Base-by-base conservation (phyloP, 2,888 invertebrate species). In the Phymatocera aterrima region DNA sequence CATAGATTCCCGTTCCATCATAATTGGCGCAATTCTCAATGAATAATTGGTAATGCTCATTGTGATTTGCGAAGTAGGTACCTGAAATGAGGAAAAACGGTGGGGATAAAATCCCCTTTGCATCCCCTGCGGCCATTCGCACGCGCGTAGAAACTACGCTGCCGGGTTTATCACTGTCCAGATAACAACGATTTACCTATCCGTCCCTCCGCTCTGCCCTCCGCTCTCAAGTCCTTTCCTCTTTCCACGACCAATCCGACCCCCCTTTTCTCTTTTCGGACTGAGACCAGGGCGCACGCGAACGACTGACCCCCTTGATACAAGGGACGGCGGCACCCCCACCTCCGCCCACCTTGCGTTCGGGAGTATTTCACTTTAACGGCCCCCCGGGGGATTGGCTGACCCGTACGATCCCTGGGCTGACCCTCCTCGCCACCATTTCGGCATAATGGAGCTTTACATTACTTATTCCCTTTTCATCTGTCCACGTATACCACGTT, bases 161-260 rank as follows among this genome's bases (percentile, higher is more conserved):
- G 21, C 12, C 43, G 48, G 89, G 89, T 90, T 90, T 90, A 90
- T 90, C 90, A 90, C 90, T 90, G 90, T 90, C 90, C 87, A 89
- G 90, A 90, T 90, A 90, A 90, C 90, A 88, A 90, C 90, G 90
- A 90, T 90, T 90, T 90, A 90, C 90, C 90, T 90, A 90, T 57
- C 77, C 80, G 80, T 81, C 79, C 54, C 72, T 51, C 34, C 31
- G 10, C 1, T 57, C 57, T 28, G 12, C 15, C n/a, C 6, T 64
- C 34, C 10, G 3, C 57, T 28, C 57, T 8, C 64, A 8, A 28
- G 18, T n/a, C n/a, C n/a, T n/a, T n/a, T n/a, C n/a, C n/a, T n/a
- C n/a, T n/a, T n/a, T n/a, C n/a, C n/a, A n/a, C n/a, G n/a, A n/a
- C n/a, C n/a, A n/a, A n/a, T n/a, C n/a, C n/a, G n/a, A n/a, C n/a